These are phyloP conservation scores for Homarus gammarus DNA, from an alignment of 2,888 invertebrate species.

Conservation along the genomic window DNA sequence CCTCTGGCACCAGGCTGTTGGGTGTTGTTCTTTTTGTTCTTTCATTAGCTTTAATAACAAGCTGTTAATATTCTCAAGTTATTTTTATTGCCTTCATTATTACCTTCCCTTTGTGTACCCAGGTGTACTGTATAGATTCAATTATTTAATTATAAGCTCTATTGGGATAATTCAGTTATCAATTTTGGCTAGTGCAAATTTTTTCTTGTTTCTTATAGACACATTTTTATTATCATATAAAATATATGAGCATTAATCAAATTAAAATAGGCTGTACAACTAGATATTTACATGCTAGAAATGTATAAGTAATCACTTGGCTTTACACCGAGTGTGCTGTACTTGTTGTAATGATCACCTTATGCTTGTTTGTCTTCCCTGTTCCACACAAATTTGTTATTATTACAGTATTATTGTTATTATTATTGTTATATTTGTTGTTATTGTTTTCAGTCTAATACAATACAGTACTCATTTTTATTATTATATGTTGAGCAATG, in stretches of 20 bases:
- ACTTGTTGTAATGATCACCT: neutral
- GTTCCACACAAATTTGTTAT: neutral
- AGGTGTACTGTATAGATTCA: neutral
- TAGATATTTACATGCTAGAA: neutral
- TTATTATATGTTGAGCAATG: no score
- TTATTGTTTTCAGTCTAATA: no score
- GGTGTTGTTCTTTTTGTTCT: neutral
- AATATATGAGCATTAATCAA: slow-evolving; percentile 48
- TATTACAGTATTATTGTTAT: neutral
- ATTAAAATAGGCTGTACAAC: slow-evolving; percentile 6
- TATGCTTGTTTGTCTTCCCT: neutral
- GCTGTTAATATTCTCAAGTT: neutral
- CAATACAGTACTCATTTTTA: no score
- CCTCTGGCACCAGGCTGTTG: no score
- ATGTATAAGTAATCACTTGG: neutral
- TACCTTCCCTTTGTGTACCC: neutral
- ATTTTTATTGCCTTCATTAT: neutral
- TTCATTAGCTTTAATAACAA: neutral
- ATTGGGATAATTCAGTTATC: neutral
- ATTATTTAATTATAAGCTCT: neutral
- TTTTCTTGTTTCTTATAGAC: neutral
- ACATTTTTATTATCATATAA: neutral
- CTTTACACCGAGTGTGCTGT: neutral
- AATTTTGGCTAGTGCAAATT: neutral
- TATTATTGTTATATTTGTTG: no score